A percentile compares a stretch with the other conserved stretches of the same genome.
These are phyloP conservation scores for Dunckerocampus dactyliophorus DNA, from an alignment of 2,113 vertebrate species.

Conservation along the genomic window DNA sequence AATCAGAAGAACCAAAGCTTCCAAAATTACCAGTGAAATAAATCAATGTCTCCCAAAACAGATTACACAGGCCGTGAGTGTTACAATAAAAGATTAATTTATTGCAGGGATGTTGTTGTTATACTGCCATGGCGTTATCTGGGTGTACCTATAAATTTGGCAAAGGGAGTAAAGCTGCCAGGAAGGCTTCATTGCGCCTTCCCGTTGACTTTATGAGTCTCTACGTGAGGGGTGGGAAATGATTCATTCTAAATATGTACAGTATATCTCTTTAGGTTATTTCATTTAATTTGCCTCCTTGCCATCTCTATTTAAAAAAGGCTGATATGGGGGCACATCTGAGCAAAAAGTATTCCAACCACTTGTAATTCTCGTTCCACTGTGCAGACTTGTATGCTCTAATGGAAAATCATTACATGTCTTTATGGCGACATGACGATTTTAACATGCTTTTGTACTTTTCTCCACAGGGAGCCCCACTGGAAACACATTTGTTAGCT, in stretches of 20 bases:
- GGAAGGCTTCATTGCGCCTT: background rate
- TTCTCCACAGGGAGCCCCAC: background rate
- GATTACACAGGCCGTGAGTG: background rate
- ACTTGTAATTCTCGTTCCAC: background rate
- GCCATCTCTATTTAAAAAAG: background rate
- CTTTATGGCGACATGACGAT: slow-evolving; percentile 6
- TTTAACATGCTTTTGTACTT: slow-evolving; percentile 4
- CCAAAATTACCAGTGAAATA: background rate
- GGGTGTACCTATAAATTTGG: slow-evolving; percentile 5
- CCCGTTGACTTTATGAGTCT: background rate
- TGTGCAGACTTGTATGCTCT: slow-evolving; percentile 2
- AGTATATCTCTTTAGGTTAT: background rate
- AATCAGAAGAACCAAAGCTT: background rate
- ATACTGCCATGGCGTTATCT: slow-evolving; percentile 1
- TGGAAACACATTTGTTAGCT: background rate
- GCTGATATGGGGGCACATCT: background rate
- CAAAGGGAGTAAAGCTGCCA: slow-evolving; percentile 6
- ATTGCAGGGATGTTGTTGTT: slow-evolving; percentile 2
- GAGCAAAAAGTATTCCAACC: background rate
- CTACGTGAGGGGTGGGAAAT: background rate
- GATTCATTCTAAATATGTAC: background rate
- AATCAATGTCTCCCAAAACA: background rate
- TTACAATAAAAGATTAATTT: slow-evolving; percentile 1
- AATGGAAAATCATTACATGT: slow-evolving; percentile 24
- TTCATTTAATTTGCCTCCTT: background rate